These are phyloP conservation scores for Tauraco erythrolophus DNA, from an alignment of 2,113 vertebrate species.

Conservation along the genomic window DNA sequence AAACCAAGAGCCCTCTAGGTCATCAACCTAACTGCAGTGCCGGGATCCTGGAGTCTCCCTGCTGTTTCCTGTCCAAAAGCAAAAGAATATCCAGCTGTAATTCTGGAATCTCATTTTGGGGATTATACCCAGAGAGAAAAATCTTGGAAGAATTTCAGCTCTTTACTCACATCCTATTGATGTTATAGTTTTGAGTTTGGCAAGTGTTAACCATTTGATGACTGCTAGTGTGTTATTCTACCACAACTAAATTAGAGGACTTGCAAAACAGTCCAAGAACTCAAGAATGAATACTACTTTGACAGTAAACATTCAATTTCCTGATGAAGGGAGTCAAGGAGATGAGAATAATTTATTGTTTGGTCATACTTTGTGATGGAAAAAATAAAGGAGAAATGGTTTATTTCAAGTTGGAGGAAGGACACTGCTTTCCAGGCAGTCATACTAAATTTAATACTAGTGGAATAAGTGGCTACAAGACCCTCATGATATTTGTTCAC, in stretches of 20 bases:
- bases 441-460: not conserved
- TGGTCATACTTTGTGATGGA: fast-evolving
- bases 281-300: not conserved
- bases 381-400: not conserved
- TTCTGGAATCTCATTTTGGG: not conserved
- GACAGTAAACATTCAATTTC: not conserved
- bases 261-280: not conserved
- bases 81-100: not conserved
- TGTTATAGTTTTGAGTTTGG: fast-evolving
- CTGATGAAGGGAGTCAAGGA: not conserved
- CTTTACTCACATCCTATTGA: not conserved
- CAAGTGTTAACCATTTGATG: not conserved
- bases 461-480: not conserved
- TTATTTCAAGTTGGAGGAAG: not conserved
- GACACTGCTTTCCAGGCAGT: not conserved
- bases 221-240: not conserved
- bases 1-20: not conserved
- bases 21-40: not conserved
- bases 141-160: not conserved
- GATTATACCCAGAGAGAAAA: not conserved
- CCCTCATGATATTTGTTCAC: not conserved
- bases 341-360: not conserved
- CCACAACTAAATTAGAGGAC: not conserved
- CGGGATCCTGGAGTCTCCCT: not conserved
- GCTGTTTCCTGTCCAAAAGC: not conserved